These are phyloP conservation scores for Acrobasis consociella DNA, from an alignment of 2,888 invertebrate genomes.

Conservation along the genomic window DNA sequence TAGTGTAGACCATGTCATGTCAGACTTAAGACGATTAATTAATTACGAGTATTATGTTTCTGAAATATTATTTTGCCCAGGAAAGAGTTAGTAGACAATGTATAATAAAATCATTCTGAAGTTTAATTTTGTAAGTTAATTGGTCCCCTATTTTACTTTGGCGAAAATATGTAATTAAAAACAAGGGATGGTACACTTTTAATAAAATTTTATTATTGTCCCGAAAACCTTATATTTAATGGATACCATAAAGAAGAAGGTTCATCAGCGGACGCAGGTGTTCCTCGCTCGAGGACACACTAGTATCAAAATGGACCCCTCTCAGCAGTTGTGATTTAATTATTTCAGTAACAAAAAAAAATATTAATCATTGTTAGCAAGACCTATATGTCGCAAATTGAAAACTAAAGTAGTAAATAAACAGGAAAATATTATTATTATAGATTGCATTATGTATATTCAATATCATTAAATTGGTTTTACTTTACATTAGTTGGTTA, in stretches of 20 bases:
- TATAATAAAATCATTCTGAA: too few species aligned
- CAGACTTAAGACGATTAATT: too few species aligned
- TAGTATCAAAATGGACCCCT: constrained; percentile 22
- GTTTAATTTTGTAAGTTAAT: neutral
- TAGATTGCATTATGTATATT: too few species aligned
- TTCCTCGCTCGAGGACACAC: constrained; percentile 17
- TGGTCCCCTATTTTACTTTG: too few species aligned
- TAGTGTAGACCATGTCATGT: too few species aligned
- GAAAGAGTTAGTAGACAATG: too few species aligned
- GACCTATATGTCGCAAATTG: neutral
- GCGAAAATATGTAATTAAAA: neutral
- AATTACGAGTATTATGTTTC: too few species aligned
- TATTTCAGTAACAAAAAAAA: neutral
- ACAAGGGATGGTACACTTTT: neutral
- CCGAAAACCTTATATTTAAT: neutral
- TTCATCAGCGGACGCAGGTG: constrained; percentile 24
- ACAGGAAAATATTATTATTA: too few species aligned
- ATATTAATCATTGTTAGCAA: neutral
- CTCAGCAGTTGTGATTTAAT: constrained; percentile 19
- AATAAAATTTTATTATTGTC: neutral
- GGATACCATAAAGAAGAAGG: constrained; percentile 19
- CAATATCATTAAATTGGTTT: too few species aligned
- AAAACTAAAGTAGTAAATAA: neutral
- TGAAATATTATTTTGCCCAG: too few species aligned
- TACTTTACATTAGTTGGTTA: too few species aligned